These are phyloP conservation scores for Cephus nigrinus DNA, from an alignment of 2,888 invertebrate genomes.

Conservation along the genomic window DNA sequence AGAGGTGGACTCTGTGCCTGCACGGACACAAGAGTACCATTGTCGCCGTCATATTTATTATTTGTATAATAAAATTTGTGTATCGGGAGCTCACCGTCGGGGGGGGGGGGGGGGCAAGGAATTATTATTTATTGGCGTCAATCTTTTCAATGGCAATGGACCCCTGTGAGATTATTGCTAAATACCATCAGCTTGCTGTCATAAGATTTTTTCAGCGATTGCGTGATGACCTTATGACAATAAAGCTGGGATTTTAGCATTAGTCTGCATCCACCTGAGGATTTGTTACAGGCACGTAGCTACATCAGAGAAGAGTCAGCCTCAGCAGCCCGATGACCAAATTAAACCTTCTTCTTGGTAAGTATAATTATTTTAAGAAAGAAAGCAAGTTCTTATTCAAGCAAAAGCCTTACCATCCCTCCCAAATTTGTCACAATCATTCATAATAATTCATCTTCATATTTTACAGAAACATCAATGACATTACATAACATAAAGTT, in stretches of 20 bases:
- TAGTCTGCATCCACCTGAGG: constrained; percentile 71
- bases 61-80: background rate
- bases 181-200: constrained; percentile 55
- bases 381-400: background rate
- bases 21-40: constrained; percentile 61
- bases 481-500: background rate
- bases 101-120: background rate
- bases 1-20: constrained; percentile 72
- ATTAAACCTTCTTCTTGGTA: constrained; percentile 50
- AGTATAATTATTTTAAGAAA: constrained; percentile 32
- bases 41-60: constrained; percentile 31
- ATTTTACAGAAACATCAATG: background rate
- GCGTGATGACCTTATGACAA: constrained; percentile 10
- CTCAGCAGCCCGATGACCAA: constrained; percentile 59
- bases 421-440: background rate
- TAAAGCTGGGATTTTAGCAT: constrained; percentile 60
- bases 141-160: constrained; percentile 41
- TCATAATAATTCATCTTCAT: background rate
- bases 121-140: background rate
- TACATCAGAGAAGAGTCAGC: constrained; percentile 59
- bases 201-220: constrained; percentile 31
- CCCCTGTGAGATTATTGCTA: constrained; percentile 62
- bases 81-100: background rate
- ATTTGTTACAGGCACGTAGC: constrained; percentile 73
- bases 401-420: background rate